Evolutionary conservation across 2,113 vertebrate genomes (phyloP).

Genomic region (Nansenia antarctica): DNA sequence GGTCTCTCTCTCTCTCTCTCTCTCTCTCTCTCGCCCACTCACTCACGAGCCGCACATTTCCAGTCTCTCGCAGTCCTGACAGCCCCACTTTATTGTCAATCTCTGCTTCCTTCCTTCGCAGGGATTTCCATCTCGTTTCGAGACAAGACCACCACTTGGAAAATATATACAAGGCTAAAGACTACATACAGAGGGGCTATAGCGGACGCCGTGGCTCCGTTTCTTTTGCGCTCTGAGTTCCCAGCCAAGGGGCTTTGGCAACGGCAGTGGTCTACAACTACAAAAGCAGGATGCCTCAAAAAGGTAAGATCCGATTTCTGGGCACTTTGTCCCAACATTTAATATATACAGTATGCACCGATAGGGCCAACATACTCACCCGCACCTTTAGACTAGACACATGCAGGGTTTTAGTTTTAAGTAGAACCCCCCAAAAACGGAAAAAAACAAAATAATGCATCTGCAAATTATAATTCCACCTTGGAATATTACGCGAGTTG

Average conservation of each 20-base stretch:
- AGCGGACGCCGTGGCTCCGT: conserved; percentile 67
- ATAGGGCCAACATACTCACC: too few relatives aligned
- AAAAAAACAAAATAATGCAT: neutral
- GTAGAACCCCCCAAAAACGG: too few relatives aligned
- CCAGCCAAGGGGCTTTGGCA: conserved; percentile 80
- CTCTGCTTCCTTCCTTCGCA: conserved; percentile 91
- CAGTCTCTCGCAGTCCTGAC: conserved; percentile 76
- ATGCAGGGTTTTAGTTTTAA: neutral
- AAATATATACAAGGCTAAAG: conserved; percentile 80
- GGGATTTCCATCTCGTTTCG: conserved; percentile 80
- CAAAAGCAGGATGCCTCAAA: conserved; percentile 93
- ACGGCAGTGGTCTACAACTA: conserved; percentile 50
- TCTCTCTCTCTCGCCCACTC: conserved; percentile 56
- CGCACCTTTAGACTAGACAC: neutral
- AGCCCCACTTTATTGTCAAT: conserved; percentile 90
- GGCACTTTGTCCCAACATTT: conserved; percentile 1
- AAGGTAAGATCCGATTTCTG: conserved; percentile 83
- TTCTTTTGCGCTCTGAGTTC: conserved; percentile 70
- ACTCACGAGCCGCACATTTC: conserved; percentile 47
- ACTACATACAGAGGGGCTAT: conserved; percentile 67
- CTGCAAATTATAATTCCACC: neutral
- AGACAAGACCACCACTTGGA: conserved; percentile 81
- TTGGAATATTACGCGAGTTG: neutral
- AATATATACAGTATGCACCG: neutral
- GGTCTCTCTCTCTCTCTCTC: conserved; percentile 49